Percentiles rank a stretch among this genome's conserved stretches.
Conservation (phyloP, 2,888 invertebrate genomes). For the Cephus spinipes region DNA sequence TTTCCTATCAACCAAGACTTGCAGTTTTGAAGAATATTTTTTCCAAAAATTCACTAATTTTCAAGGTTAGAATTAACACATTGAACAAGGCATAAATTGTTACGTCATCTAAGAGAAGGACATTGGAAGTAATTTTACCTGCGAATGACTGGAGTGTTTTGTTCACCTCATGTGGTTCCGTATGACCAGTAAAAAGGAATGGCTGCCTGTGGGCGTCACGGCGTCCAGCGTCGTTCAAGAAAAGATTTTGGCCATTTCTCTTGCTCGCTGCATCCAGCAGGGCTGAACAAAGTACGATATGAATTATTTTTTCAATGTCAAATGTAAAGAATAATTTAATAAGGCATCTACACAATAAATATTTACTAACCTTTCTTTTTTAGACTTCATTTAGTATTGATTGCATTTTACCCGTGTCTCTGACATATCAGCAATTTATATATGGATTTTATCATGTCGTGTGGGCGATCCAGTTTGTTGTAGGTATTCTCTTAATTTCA, state of each 20-base stretch:
- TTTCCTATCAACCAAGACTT: neutral
- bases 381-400: neutral
- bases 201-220: neutral
- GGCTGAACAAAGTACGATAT: neutral
- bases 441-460: neutral
- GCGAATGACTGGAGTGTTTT: neutral
- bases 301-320: neutral
- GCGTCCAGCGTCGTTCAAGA: neutral
- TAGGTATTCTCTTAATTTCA: neutral
- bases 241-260: neutral
- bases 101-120: neutral
- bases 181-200: neutral
- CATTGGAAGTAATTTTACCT: neutral
- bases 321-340: neutral
- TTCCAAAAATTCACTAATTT: neutral
- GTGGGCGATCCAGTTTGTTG: neutral
- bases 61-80: neutral
- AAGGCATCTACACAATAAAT: neutral
- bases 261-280: neutral
- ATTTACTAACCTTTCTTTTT: neutral
- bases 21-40: neutral
- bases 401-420: neutral
- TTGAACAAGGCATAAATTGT: neutral
- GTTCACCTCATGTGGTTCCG: neutral
- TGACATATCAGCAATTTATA: neutral